Percentiles rank a stretch among this genome's conserved stretches.
phyloP scores from a whole-genome alignment of 2,113 vertebrate genomes.

The Seriola quinqueradiata region DNA sequence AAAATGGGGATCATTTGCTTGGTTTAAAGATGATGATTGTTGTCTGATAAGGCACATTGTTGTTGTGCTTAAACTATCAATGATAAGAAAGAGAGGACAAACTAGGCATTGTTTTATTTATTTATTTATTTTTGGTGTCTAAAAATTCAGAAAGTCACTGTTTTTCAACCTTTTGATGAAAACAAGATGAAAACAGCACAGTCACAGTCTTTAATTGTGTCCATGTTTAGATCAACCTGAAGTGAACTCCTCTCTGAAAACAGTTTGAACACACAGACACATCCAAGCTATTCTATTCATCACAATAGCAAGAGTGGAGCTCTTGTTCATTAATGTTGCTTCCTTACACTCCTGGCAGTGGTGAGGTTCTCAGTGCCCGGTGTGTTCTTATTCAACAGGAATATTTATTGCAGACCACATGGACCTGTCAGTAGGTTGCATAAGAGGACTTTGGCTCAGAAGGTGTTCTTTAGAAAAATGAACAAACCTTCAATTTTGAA shows the following conservation, averaged over 20 bases:
- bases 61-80: no score
- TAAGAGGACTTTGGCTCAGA: background rate
- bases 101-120: no score
- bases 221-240: constrained; percentile 9
- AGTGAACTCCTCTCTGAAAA: constrained; percentile 29
- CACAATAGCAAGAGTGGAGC: constrained; percentile 2
- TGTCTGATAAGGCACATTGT: no score
- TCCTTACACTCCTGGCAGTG: constrained; percentile 69
- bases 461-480: background rate
- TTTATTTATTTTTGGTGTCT: background rate
- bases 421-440: background rate
- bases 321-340: constrained; percentile 39
- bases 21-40: no score
- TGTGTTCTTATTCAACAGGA: constrained; percentile 17
- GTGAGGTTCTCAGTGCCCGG: constrained; percentile 38
- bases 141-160: constrained; percentile 18
- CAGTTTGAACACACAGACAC: constrained; percentile 15
- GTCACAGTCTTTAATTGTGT: constrained; percentile 11
- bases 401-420: constrained; percentile 71
- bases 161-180: background rate
- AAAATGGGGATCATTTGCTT: no score
- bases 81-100: no score
- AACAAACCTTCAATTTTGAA: background rate
- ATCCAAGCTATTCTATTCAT: constrained; percentile 36
- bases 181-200: background rate